phyloP scores from a whole-genome alignment of 2,797 vertebrate genomes.

The Clarias platycephalus region DNA sequence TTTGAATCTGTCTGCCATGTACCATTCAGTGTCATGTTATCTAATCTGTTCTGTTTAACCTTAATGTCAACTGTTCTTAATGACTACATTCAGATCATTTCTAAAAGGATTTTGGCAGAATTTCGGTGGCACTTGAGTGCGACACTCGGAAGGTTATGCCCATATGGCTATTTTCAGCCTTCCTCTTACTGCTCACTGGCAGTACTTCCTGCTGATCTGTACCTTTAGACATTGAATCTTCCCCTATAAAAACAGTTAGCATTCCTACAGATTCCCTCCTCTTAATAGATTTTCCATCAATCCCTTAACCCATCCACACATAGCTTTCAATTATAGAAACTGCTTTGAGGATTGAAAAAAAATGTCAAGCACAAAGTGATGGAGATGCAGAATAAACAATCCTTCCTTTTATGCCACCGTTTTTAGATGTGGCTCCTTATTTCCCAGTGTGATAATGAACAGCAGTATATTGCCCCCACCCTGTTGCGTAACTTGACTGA shows the following conservation, averaged over 20 bases:
- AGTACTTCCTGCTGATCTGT: background rate
- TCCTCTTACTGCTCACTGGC: background rate
- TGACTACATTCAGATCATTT: background rate
- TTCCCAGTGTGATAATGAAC: too few species aligned
- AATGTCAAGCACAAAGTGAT: too few species aligned
- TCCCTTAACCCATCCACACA: background rate
- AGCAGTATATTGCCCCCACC: too few species aligned
- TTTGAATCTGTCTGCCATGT: background rate
- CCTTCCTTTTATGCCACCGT: too few species aligned
- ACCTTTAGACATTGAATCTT: background rate
- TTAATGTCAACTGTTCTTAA: background rate
- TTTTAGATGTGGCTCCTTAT: too few species aligned
- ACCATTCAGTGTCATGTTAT: background rate
- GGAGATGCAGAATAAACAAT: too few species aligned
- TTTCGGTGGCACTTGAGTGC: background rate
- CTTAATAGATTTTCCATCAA: background rate
- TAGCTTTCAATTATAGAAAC: too few species aligned
- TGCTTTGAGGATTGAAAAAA: too few species aligned
- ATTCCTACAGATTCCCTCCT: background rate
- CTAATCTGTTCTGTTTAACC: constrained; percentile 2
- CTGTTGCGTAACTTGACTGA: too few species aligned
- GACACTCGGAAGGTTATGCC: background rate
- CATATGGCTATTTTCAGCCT: background rate
- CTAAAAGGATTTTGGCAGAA: background rate
- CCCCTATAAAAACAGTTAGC: background rate